A percentile compares a stretch with the other conserved stretches of the same genome.
These are phyloP conservation scores for Petrocephalus zakoni DNA, from an alignment of 2,113 vertebrate species.

Conservation along the genomic window DNA sequence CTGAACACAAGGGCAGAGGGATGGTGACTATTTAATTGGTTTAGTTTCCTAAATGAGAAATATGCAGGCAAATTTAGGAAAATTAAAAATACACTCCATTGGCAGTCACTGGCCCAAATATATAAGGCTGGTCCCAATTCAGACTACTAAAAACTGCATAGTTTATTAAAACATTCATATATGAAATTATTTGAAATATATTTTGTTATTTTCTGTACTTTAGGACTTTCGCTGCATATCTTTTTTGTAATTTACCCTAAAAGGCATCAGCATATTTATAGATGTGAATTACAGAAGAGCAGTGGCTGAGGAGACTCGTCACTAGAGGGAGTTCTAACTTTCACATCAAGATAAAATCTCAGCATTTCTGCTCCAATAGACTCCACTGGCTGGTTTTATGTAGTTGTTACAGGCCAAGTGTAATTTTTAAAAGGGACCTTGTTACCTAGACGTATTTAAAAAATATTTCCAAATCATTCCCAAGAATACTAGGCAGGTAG, in stretches of 20 bases:
- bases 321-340: background rate
- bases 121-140: background rate
- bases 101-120: background rate
- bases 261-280: background rate
- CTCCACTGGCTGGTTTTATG: background rate
- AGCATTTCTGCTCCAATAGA: background rate
- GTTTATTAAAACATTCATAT: background rate
- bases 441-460: background rate
- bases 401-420: background rate
- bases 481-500: background rate
- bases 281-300: background rate
- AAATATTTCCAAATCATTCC: background rate
- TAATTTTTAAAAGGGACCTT: background rate
- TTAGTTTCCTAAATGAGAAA: background rate
- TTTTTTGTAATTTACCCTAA: background rate
- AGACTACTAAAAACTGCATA: background rate
- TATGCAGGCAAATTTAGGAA: background rate
- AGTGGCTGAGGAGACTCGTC: background rate
- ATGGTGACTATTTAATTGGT: background rate
- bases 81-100: background rate
- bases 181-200: background rate
- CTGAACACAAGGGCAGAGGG: background rate
- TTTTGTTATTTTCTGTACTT: background rate
- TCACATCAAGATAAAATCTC: background rate
- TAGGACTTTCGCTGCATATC: background rate